These are phyloP conservation scores for Ethmia dodecea DNA, from an alignment of 2,888 invertebrate species.

Conservation along the genomic window DNA sequence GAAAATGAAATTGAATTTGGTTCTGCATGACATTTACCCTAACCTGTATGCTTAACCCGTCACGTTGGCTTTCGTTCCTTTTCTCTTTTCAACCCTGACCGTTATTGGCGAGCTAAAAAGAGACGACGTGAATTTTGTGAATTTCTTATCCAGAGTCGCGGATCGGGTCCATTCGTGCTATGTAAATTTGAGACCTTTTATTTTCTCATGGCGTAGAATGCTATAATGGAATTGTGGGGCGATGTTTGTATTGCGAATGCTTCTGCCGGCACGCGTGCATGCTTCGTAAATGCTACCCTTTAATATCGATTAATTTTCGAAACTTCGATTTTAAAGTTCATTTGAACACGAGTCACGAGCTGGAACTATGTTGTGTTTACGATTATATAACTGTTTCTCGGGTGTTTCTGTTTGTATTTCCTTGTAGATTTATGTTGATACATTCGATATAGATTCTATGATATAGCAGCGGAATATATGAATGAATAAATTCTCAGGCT, in stretches of 20 bases:
- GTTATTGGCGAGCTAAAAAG: conserved; percentile 36
- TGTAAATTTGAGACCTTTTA: conserved; percentile 62
- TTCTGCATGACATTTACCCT: conserved; percentile 60
- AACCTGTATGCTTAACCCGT: conserved; percentile 40
- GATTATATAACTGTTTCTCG: conserved; percentile 35
- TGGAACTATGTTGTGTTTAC: conserved; percentile 30
- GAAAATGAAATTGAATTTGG: conserved; percentile 59
- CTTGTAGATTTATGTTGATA: conserved; percentile 26
- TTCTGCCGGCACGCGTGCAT: conserved; percentile 42
- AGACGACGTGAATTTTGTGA: conserved; percentile 38
- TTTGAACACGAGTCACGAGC: conserved; percentile 34
- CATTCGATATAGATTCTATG: conserved; percentile 23
- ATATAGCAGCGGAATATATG: conserved; percentile 23
- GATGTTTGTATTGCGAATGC: conserved; percentile 43
- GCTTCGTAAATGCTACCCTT: conserved; percentile 37
- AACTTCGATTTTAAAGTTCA: conserved; percentile 47
- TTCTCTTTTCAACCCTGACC: conserved; percentile 28
- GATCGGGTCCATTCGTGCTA: conserved; percentile 48
- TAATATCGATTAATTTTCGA: conserved; percentile 48
- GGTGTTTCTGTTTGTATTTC: conserved; percentile 27
- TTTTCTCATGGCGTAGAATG: conserved; percentile 48
- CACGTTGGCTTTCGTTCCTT: conserved; percentile 40
- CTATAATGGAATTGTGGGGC: conserved; percentile 49
- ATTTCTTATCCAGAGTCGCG: conserved; percentile 32
- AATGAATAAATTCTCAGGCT: conserved; percentile 15